Evolutionary conservation across 2,113 vertebrate genomes (phyloP), one percentile per base, ranked within the genome.

Genomic region (Spea bombifrons): DNA sequence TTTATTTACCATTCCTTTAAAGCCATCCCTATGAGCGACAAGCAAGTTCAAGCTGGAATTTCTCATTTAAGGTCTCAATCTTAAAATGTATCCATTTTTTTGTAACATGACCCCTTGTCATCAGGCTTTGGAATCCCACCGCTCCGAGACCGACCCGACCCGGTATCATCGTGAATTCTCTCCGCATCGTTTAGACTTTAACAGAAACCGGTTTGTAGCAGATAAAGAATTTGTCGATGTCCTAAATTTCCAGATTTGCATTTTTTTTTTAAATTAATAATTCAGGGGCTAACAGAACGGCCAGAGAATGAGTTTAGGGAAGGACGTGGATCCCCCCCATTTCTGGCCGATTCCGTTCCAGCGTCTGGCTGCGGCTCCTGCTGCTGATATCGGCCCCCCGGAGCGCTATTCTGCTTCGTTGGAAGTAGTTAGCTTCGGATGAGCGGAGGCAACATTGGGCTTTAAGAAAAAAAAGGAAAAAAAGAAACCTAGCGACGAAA

Each of bases 381-480:
- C 16, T 63, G 73, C 61, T 15, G 57, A 64, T 47, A 15, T 47
- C 66, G 9, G 2, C 5, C 59, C 49, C 49, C 61, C 16, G 45
- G n/a, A 72, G 63, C 71, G 9, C 3, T 12, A 68, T 61, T 80
- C 78, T 74, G 71, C 17, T 63, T 30, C 43, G 45, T 68, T 74
- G 49, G 61, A 66, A 66, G 49, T 66, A 10, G 48, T 79, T 73
- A 79, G 69, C 7, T 57, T 43, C 47, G 76, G 57, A 67, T 78
- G 76, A 71, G 10, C 53, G 76, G 48, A 46, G 15, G 15, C 44
- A 48, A 16, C 43, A 13, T 12, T 10, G 30, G 57, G 75, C 47
- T 68, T 15, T 44, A 75, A 75, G 53, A n/a, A 50, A 30, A 75
- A 3, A 66, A 30, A 30, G 2, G 30, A 30, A 30, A 30, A 30